Percentiles rank a stretch among this genome's conserved stretches.
Evolutionary conservation across 2,113 vertebrate species (phyloP).

Genomic region (Nettapus auritus): DNA sequence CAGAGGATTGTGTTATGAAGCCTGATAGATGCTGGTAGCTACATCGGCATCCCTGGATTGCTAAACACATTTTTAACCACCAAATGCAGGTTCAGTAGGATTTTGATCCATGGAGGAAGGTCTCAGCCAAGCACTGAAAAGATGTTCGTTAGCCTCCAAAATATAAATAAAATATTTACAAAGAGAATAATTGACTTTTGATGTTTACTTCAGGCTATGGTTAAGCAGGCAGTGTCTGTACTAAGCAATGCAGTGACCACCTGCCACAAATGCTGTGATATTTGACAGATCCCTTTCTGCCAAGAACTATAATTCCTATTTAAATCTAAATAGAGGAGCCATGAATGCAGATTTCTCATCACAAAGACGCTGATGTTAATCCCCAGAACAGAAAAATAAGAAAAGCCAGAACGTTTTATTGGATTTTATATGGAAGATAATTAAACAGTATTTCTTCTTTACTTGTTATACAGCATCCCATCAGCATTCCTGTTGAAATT

Average conservation of each 20-base stretch:
- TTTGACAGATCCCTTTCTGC: slow-evolving; percentile 67
- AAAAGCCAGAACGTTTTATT: slow-evolving; percentile 71
- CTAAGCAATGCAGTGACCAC: slow-evolving; percentile 67
- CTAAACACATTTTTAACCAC: background rate
- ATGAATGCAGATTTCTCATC: slow-evolving; percentile 70
- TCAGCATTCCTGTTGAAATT: slow-evolving; percentile 62
- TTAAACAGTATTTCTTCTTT: slow-evolving; percentile 74
- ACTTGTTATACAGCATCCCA: slow-evolving; percentile 55
- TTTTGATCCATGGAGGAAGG: slow-evolving; percentile 22
- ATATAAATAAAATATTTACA: slow-evolving; percentile 70
- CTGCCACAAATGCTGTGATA: slow-evolving; percentile 71
- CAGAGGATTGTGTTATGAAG: slow-evolving; percentile 7
- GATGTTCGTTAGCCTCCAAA: slow-evolving; percentile 45
- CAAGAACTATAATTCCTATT: slow-evolving; percentile 73
- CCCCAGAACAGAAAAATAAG: slow-evolving; percentile 67
- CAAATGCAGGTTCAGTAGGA: background rate
- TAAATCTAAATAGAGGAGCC: slow-evolving; percentile 70
- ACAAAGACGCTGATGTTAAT: slow-evolving; percentile 71
- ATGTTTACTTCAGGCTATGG: slow-evolving; percentile 64
- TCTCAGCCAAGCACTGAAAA: slow-evolving; percentile 33
- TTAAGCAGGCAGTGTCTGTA: slow-evolving; percentile 62
- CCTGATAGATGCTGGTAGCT: background rate
- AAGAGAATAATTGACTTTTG: slow-evolving; percentile 69
- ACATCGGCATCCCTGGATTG: background rate
- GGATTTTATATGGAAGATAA: slow-evolving; percentile 73